Percentiles rank a stretch among this genome's conserved stretches.
These are phyloP conservation scores for Sus cebifrons DNA, from an alignment of 2,797 vertebrate species.

Conservation along the genomic window DNA sequence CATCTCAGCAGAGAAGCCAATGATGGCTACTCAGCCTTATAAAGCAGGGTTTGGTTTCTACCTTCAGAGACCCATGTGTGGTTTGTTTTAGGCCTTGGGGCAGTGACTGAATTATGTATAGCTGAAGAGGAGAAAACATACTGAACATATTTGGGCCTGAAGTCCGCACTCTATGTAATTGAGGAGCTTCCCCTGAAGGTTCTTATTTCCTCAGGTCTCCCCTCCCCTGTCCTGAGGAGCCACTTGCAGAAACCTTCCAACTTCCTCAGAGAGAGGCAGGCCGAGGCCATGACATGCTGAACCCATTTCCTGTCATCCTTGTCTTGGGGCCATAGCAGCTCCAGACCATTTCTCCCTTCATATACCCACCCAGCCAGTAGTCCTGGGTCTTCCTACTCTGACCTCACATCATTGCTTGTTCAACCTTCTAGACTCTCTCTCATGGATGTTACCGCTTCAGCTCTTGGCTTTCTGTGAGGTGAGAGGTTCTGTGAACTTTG, in stretches of 20 bases:
- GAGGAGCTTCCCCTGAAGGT: slow-evolving; percentile 1
- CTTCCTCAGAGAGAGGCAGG: neutral
- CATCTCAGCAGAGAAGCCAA: slow-evolving; percentile 71
- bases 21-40: slow-evolving; percentile 79
- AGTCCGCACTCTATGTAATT: slow-evolving; percentile 12
- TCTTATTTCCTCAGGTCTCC: neutral
- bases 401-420: neutral
- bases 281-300: neutral
- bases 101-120: neutral
- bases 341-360: neutral
- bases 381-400: neutral
- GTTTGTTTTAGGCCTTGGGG: slow-evolving; percentile 69
- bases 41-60: slow-evolving; percentile 86
- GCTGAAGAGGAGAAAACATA: neutral
- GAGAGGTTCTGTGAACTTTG: slow-evolving; percentile 10
- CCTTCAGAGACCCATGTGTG: slow-evolving; percentile 76
- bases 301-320: neutral
- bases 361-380: neutral
- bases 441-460: neutral
- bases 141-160: neutral
- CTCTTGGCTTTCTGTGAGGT: neutral
- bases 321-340: neutral
- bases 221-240: neutral
- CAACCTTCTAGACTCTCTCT: neutral
- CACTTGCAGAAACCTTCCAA: slow-evolving; percentile 45